Conservation (phyloP, 2,113 vertebrate species). For the Phainopepla nitens region DNA sequence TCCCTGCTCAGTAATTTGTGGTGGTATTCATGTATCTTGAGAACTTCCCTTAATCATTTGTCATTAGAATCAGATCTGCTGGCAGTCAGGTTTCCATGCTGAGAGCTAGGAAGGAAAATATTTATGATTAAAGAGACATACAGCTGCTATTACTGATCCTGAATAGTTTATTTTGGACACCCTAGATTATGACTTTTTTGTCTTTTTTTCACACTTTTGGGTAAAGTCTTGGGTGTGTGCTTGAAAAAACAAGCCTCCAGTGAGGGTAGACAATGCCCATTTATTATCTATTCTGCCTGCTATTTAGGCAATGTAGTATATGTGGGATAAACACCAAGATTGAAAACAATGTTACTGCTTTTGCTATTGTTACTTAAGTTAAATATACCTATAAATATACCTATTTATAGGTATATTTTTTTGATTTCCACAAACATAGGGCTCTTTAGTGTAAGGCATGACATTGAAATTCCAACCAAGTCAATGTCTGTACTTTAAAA, state of each 20-base stretch:
- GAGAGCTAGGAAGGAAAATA: constrained; percentile 57
- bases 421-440: neutral
- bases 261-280: constrained; percentile 24
- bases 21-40: neutral
- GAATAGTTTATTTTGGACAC: constrained; percentile 68
- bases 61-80: constrained; percentile 37
- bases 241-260: constrained; percentile 61
- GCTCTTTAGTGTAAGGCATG: neutral
- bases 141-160: constrained; percentile 54
- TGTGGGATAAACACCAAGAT: neutral
- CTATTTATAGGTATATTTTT: neutral
- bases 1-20: neutral
- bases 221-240: constrained; percentile 61
- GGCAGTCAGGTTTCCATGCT: constrained; percentile 30
- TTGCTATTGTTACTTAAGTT: neutral
- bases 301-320: constrained; percentile 11
- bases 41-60: constrained; percentile 14
- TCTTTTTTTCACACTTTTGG: neutral
- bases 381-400: too few species aligned
- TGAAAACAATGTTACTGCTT: neutral
- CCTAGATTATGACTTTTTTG: neutral
- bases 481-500: neutral
- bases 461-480: neutral
- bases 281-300: constrained; percentile 35
- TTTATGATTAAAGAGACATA: constrained; percentile 55